Evolutionary conservation across 2,888 invertebrate species (phyloP).

Genomic region (Trichacis sp.): DNA sequence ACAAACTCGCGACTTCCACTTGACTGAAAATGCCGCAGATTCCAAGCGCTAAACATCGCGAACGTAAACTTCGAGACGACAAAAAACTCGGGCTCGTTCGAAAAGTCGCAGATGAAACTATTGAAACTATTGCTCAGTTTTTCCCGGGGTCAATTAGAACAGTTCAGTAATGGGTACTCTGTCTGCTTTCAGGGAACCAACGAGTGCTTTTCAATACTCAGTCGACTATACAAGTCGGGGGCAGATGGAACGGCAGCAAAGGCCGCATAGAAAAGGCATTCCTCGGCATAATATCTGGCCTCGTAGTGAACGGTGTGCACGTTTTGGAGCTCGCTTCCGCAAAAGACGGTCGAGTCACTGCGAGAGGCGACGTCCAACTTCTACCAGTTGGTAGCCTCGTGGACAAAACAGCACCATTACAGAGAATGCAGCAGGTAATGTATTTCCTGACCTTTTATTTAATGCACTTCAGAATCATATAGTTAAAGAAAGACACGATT

Average conservation of each 20-base stretch:
- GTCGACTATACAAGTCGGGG: conserved; percentile 89
- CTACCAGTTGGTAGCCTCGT: conserved; percentile 77
- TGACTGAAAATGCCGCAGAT: no score
- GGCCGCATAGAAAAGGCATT: conserved; percentile 83
- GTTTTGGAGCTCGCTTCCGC: conserved; percentile 88
- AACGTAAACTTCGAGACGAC: no score
- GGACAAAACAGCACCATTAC: conserved; percentile 80
- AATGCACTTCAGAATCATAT: no score
- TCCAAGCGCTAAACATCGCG: no score
- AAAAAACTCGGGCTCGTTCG: no score
- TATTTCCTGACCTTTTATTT: no score
- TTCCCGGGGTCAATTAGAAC: no score
- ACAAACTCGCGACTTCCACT: no score
- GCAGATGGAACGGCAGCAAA: conserved; percentile 80
- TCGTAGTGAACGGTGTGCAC: conserved; percentile 87
- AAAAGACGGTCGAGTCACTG: conserved; percentile 81
- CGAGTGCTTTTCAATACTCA: conserved; percentile 92
- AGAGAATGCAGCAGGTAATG: conserved; percentile 87
- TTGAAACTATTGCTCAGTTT: no score
- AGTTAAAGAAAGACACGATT: no score
- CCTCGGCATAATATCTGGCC: conserved; percentile 88
- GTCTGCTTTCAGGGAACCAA: conserved; percentile 69
- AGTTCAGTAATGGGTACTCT: not conserved
- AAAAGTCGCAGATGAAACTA: no score
- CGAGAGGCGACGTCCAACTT: conserved; percentile 86